phyloP scores from a whole-genome alignment of 1,140 invertebrate species.

The Drosophila saltans region DNA sequence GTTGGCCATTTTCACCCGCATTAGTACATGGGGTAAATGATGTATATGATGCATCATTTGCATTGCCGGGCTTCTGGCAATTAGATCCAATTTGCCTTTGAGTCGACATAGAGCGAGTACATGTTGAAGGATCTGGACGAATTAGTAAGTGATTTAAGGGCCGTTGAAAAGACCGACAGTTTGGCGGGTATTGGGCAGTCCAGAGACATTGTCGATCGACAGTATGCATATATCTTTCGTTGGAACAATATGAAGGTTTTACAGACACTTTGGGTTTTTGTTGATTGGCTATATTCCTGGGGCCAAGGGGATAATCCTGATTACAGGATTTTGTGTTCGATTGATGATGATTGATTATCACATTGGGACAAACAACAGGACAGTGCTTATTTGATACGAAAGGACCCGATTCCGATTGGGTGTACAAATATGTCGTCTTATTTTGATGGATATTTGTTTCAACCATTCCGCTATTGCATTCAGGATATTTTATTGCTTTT shows the following conservation, averaged over 20 bases:
- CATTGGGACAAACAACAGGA: not conserved
- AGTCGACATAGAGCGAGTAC: not conserved
- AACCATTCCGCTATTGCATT: not conserved
- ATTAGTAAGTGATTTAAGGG: not conserved
- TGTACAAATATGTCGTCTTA: not conserved
- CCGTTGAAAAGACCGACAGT: not conserved
- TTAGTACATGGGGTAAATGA: not conserved
- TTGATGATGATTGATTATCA: not conserved
- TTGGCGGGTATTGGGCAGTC: not conserved
- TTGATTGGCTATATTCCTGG: too few relatives aligned
- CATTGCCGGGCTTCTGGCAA: not conserved
- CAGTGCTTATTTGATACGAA: not conserved
- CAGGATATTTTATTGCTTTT: not conserved
- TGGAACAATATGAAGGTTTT: slow-evolving; percentile 23
- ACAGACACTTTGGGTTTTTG: not conserved
- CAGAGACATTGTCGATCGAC: slow-evolving; percentile 18
- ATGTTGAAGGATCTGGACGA: not conserved
- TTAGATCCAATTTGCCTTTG: not conserved
- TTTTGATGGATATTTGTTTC: not conserved
- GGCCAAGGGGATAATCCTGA: not conserved
- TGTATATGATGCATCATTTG: not conserved
- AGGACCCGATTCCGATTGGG: not conserved
- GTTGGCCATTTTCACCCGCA: slow-evolving; percentile 20
- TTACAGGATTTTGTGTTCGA: not conserved
- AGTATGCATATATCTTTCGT: slow-evolving; percentile 12